Evolutionary conservation across 2,888 invertebrate species (phyloP), one percentile per base, ranked within the genome.

Genomic region (Eurytoma adleriae): DNA sequence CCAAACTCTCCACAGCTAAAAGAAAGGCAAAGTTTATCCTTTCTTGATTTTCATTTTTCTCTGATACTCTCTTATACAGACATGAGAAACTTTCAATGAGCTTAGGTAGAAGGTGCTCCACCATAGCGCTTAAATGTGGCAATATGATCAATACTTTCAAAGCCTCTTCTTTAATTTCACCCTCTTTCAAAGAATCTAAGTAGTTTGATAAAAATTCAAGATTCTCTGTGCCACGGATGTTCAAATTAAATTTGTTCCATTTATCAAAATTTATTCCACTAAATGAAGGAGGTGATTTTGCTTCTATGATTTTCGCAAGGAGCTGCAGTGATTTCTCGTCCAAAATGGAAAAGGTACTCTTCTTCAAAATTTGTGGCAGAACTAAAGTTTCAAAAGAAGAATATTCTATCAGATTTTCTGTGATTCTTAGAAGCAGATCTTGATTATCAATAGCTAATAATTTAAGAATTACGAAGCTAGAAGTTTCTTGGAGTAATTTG

Each of bases 381-480:
- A 96, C 93, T 52, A 95, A 92, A 83, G 94, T 92, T 87, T 96
- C 96, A 89, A 96, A 96, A 71, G 94, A 94, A 0, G 94, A 92
- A 86, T 94, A 95, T 52, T 92, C 89, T 56, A 93, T 92, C 3
- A 96, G 93, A 88, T 94, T 93, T 85, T 94, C 93, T 2, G 96
- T 93, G 86, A 96, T 94, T 77, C 93, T 92, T 70, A 95, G 92
- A 52, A 94, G 91, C 20, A 95, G 92, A 52, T 91, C 90, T 67
- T 92, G 92, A 75, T 93, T 91, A 12, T 92, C 91, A 14, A 94
- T 88, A 14, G 92, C 92, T 50, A 96, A 88, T 30, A 95, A 91
- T 83, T 94, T 94, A 85, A 93, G 92, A 0, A 95, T 92, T 73
- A 96, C 91, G n/a, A 93, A 92, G 54, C 94, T 94, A 0, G 95